Evolutionary conservation across 2,888 invertebrate species (phyloP).

Genomic region (Nemoura dubitans): DNA sequence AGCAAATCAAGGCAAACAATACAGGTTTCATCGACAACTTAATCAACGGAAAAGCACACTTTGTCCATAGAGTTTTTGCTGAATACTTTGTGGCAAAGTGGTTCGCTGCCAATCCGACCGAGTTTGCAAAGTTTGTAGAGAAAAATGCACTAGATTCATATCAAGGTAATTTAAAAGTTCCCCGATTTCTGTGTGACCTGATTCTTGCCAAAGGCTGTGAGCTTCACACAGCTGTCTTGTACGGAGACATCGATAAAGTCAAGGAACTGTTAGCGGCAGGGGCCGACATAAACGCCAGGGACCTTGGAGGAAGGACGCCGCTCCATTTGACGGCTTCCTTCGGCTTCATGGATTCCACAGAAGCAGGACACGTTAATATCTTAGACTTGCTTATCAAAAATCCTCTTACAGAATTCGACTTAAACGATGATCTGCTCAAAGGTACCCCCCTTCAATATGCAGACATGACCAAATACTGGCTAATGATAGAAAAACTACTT

Average conservation of each 20-base stretch:
- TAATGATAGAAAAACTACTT: slow-evolving; percentile 28
- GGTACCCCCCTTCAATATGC: slow-evolving; percentile 41
- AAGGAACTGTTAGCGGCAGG: not conserved
- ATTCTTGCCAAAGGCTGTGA: slow-evolving; percentile 30
- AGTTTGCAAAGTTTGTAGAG: too few species aligned
- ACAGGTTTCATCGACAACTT: slow-evolving; percentile 38
- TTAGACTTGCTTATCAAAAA: slow-evolving; percentile 16
- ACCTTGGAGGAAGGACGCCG: slow-evolving; percentile 39
- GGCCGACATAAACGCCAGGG: slow-evolving; percentile 29
- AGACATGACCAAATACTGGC: slow-evolving; percentile 35
- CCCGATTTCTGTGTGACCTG: slow-evolving; percentile 42
- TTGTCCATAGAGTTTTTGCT: slow-evolving; percentile 40
- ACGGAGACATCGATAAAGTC: slow-evolving; percentile 21
- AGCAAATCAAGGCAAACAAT: not conserved
- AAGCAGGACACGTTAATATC: slow-evolving; percentile 18
- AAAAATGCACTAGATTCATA: slow-evolving; percentile 8
- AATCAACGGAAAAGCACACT: slow-evolving; percentile 32
- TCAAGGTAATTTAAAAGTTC: not conserved
- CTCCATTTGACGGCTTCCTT: slow-evolving; percentile 40
- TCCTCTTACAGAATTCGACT: not conserved
- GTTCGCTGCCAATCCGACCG: slow-evolving; percentile 42
- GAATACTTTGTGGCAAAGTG: slow-evolving; percentile 40
- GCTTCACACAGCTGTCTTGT: slow-evolving; percentile 42
- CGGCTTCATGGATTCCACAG: not conserved
- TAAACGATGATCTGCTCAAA: slow-evolving; percentile 28